These are phyloP conservation scores for Caerostris darwini DNA, from an alignment of 1,140 invertebrate genomes.

Conservation along the genomic window DNA sequence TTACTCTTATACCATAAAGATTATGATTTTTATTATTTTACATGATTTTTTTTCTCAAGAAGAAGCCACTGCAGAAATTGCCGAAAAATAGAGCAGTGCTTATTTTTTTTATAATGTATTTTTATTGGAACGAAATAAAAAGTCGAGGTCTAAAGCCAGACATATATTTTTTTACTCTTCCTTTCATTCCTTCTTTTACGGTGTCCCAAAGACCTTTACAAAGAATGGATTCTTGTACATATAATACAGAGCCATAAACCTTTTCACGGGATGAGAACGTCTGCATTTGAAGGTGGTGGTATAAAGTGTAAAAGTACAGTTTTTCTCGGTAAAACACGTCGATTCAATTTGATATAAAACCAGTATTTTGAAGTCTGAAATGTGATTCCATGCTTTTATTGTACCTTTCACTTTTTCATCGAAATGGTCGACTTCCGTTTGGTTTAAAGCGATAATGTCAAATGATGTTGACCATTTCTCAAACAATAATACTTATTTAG, in stretches of 20 bases:
- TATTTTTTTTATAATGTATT: slow-evolving; percentile 26
- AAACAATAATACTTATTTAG: not conserved
- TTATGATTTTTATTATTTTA: not conserved
- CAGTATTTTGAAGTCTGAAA: not conserved
- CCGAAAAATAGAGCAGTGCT: not conserved
- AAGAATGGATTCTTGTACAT: not conserved
- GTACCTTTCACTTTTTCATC: not conserved
- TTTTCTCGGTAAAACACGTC: slow-evolving; percentile 43
- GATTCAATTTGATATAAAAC: slow-evolving; percentile 42
- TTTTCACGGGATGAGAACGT: not conserved
- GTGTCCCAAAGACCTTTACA: not conserved
- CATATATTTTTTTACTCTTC: not conserved
- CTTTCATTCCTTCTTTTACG: not conserved
- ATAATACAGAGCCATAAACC: not conserved
- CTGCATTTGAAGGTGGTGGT: not conserved
- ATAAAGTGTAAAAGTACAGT: slow-evolving; percentile 11
- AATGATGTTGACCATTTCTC: not conserved
- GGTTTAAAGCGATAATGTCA: not conserved
- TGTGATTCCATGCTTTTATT: slow-evolving; percentile 3
- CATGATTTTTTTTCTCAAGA: not conserved
- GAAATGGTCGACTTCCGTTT: slow-evolving; percentile 30
- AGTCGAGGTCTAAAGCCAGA: too few relatives aligned
- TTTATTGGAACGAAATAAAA: not conserved
- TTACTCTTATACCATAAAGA: slow-evolving; percentile 14
- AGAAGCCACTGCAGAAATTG: slow-evolving; percentile 8